Evolutionary conservation across 2,888 invertebrate genomes (phyloP), one percentile per base, ranked within the genome.

Genomic region (Choristoneura rosaceana): DNA sequence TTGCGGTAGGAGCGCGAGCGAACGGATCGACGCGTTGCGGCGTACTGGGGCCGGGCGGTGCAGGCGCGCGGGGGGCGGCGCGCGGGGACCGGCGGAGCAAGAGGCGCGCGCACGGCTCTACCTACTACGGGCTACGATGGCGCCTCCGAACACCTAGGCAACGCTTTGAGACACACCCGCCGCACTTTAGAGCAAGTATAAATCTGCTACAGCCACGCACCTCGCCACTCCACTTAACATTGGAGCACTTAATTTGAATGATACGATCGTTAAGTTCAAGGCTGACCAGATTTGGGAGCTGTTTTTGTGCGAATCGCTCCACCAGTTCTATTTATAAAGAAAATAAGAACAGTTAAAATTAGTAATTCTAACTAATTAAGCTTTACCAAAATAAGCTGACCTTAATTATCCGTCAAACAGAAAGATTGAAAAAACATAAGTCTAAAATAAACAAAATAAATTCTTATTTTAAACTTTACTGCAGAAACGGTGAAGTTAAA

Each of bases 21-120:
- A 87, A 85, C 91, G 85, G 81, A 88, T 83, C 91, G 91, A 90
- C 93, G 94, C 94, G 91, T 90, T 93, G 93, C 93, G 91, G 91
- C 89, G 88, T 88, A 93, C 94, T 93, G 94, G 91, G 92, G 86
- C 86, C 87, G 85, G 77, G 84, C 47, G 45, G 62, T 14, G 89
- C 87, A 84, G 86, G 88, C 85, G 87, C 10, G 85, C 84, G 83
- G 88, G 83, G 85, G 84, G 84, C 84, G 84, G 87, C 82, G 82
- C 82, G 83, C 85, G 80, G 80, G 86, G 85, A 83, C 82, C 84
- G 83, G 84, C 85, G 81, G 83, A 87, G 88, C 89, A 85, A 90
- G 90, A 86, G 90, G 93, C 92, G 93, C 92, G 93, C 93, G 93
- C 93, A 92, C 90, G 84, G 81, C 81, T 81, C 88, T 88, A 87